Evolutionary conservation across 1,140 invertebrate genomes (phyloP).

Genomic region (Leptinotarsa lineolata): DNA sequence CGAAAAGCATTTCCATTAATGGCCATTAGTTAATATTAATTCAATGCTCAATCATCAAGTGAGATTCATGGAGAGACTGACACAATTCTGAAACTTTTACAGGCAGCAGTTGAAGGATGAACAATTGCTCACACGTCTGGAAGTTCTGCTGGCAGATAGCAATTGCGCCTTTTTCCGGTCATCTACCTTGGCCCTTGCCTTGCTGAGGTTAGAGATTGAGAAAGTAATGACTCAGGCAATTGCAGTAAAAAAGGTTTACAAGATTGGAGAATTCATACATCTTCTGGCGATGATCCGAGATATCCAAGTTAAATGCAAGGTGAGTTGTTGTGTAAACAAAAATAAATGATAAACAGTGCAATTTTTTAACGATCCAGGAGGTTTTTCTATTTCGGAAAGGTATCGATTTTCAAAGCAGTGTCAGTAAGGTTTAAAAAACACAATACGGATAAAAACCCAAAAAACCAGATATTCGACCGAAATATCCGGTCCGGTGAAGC

Average conservation of each 20-base stretch:
- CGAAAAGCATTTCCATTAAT: too few relatives aligned
- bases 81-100: not conserved
- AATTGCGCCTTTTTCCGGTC: constrained; percentile 33
- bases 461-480: too few relatives aligned
- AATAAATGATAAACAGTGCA: too few relatives aligned
- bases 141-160: constrained; percentile 34
- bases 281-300: constrained; percentile 39
- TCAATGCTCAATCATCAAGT: too few relatives aligned
- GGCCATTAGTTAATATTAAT: too few relatives aligned
- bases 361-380: too few relatives aligned
- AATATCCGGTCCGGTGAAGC: too few relatives aligned
- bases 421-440: too few relatives aligned
- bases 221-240: constrained; percentile 34
- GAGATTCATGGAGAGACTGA: too few relatives aligned
- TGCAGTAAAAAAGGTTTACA: constrained; percentile 33
- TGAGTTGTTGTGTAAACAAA: constrained; percentile 17
- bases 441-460: too few relatives aligned
- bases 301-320: constrained; percentile 40
- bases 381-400: too few relatives aligned
- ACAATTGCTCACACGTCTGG: constrained; percentile 32
- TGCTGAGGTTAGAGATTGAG: constrained; percentile 36
- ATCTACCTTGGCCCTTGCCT: constrained; percentile 31
- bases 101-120: constrained; percentile 18
- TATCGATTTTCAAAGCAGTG: too few relatives aligned
- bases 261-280: constrained; percentile 35